These are phyloP conservation scores for Antrozous pallidus DNA, from an alignment of 2,797 vertebrate genomes.

Conservation along the genomic window DNA sequence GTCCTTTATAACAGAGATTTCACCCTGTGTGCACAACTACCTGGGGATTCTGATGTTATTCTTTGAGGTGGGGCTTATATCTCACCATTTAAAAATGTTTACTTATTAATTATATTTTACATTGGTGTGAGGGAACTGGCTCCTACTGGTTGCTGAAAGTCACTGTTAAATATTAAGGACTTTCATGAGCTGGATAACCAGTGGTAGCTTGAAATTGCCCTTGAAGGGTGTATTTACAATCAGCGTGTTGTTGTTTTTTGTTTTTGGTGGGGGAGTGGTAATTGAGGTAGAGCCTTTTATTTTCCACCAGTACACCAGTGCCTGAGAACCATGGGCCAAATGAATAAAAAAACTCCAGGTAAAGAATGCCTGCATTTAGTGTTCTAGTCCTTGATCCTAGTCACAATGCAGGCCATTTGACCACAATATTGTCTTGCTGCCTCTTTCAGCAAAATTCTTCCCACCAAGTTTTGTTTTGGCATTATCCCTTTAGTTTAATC, in stretches of 20 bases:
- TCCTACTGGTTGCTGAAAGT: background rate
- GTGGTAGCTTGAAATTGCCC: background rate
- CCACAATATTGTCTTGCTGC: background rate
- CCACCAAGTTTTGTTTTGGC: background rate
- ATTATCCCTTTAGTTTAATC: background rate
- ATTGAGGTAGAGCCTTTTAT: background rate
- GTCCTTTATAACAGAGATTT: too few relatives aligned
- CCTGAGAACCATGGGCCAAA: background rate
- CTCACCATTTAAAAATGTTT: background rate
- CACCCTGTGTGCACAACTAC: background rate
- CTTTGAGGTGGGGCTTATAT: too few relatives aligned
- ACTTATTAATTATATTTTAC: background rate
- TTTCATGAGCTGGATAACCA: background rate
- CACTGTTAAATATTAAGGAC: background rate
- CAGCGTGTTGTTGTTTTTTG: too few relatives aligned
- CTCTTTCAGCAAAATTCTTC: conserved; percentile 11
- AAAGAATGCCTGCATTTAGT: background rate
- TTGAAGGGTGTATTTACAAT: background rate
- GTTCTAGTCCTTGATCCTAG: background rate
- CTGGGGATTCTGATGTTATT: background rate
- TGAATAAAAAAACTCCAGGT: background rate
- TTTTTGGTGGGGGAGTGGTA: background rate
- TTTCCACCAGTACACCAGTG: background rate
- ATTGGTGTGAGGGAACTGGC: background rate
- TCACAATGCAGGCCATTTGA: background rate